A percentile compares a stretch with the other conserved stretches of the same genome.
Evolutionary conservation across 2,888 invertebrate species (phyloP).

Genomic region (Coelopa pilipes): DNA sequence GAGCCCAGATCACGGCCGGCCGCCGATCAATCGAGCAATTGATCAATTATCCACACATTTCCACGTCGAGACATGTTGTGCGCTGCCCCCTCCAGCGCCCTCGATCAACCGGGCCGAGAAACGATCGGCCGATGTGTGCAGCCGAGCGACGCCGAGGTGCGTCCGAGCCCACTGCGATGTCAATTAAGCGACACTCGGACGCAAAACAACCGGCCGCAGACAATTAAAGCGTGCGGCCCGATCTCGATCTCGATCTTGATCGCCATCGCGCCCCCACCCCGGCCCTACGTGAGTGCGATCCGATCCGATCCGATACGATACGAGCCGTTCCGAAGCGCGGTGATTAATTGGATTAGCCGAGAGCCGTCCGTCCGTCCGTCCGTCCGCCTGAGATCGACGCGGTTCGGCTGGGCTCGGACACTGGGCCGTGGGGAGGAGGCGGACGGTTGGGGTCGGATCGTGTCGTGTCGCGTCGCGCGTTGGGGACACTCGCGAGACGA

Average conservation of each 20-base stretch:
- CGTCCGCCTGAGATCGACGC: too few species aligned
- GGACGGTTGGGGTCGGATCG: too few species aligned
- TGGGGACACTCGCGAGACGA: too few species aligned
- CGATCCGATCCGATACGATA: neutral
- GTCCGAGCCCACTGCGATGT: neutral
- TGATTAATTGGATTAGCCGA: slow-evolving; percentile 17
- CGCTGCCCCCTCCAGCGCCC: neutral
- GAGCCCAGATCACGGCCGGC: neutral
- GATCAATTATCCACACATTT: slow-evolving; percentile 20
- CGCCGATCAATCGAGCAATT: neutral
- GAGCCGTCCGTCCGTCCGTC: neutral
- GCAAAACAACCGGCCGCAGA: slow-evolving; percentile 8
- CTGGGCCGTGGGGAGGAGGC: too few species aligned
- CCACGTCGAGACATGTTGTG: slow-evolving; percentile 6
- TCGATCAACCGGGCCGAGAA: neutral
- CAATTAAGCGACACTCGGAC: slow-evolving; percentile 19
- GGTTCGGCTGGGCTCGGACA: too few species aligned
- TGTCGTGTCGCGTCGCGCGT: too few species aligned
- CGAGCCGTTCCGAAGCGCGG: neutral
- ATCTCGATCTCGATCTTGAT: neutral
- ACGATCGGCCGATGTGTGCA: neutral
- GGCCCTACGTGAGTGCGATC: too few species aligned
- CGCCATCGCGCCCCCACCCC: too few species aligned
- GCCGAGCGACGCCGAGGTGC: neutral
- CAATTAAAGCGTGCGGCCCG: slow-evolving; percentile 7